Percentiles rank a stretch among this genome's conserved stretches.
Conservation (phyloP, 2,113 vertebrate species). For the Glareola pratincola region DNA sequence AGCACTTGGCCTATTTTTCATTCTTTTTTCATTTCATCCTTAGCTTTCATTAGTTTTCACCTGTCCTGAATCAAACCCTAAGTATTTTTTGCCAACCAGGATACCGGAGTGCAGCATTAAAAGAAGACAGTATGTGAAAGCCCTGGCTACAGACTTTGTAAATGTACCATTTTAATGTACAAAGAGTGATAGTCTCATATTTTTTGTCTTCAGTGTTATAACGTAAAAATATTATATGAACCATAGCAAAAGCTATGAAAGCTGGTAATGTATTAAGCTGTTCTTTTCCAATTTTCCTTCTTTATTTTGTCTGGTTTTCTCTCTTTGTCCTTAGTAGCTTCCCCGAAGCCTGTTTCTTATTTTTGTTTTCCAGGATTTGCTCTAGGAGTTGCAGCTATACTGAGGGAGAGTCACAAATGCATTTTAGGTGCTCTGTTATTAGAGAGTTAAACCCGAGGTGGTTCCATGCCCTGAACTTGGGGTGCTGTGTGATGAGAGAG, state of each 20-base stretch:
- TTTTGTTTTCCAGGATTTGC: not conserved
- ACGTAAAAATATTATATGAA: not conserved
- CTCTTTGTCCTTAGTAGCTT: not conserved
- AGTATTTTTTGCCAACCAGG: not conserved
- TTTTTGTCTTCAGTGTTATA: not conserved
- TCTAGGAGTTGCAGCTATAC: not conserved
- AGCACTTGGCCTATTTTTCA: not conserved
- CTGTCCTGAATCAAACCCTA: not conserved
- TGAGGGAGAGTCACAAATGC: no score
- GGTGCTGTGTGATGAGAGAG: not conserved
- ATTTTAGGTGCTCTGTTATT: not conserved
- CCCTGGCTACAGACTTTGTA: not conserved
- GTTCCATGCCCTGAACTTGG: not conserved
- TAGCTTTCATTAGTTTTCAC: not conserved
- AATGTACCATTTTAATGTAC: not conserved
- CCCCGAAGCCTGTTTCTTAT: not conserved
- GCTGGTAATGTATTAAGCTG: not conserved
- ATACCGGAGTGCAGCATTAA: not conserved
- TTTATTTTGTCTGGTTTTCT: not conserved
- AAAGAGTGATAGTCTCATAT: not conserved
- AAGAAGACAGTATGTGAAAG: not conserved
- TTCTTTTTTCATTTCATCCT: not conserved
- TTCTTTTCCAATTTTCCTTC: not conserved
- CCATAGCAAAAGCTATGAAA: not conserved
- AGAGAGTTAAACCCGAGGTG: not conserved